A percentile compares a stretch with the other conserved stretches of the same genome.
Conservation (phyloP, 2,888 invertebrate genomes). For the Norana najaformis region DNA sequence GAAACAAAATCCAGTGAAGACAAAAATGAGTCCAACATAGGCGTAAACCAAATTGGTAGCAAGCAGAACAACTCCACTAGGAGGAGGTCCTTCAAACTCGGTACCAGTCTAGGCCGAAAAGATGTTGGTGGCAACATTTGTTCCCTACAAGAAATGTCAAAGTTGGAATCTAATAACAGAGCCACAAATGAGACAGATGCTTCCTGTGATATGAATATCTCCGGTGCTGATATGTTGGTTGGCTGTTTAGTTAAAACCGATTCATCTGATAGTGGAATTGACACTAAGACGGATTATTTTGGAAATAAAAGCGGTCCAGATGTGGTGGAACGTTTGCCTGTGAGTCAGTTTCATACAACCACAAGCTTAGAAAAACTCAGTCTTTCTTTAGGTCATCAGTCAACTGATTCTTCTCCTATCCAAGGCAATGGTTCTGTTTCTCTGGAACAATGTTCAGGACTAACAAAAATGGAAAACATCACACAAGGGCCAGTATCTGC, state of each 20-base stretch:
- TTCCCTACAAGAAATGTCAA: background rate
- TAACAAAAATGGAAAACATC: background rate
- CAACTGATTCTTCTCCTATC: background rate
- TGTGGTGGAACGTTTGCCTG: background rate
- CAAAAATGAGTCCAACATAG: background rate
- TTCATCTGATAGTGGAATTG: background rate
- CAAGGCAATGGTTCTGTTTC: background rate
- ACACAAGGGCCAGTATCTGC: background rate
- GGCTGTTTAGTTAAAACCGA: constrained; percentile 13
- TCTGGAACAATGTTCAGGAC: background rate
- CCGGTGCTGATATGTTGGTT: background rate
- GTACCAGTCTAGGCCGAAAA: background rate
- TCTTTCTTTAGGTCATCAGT: background rate
- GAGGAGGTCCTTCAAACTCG: background rate
- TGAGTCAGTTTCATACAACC: background rate
- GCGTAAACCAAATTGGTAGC: background rate
- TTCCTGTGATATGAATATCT: background rate
- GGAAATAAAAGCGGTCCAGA: background rate
- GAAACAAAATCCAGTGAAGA: background rate
- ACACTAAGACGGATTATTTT: background rate
- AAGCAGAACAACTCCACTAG: background rate
- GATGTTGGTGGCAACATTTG: background rate
- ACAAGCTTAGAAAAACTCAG: background rate
- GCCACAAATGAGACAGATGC: background rate
- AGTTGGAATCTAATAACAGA: background rate